Evolutionary conservation across 1,140 invertebrate species (phyloP), one percentile per base, ranked within the genome.

Genomic region (Drosophila busckii): DNA sequence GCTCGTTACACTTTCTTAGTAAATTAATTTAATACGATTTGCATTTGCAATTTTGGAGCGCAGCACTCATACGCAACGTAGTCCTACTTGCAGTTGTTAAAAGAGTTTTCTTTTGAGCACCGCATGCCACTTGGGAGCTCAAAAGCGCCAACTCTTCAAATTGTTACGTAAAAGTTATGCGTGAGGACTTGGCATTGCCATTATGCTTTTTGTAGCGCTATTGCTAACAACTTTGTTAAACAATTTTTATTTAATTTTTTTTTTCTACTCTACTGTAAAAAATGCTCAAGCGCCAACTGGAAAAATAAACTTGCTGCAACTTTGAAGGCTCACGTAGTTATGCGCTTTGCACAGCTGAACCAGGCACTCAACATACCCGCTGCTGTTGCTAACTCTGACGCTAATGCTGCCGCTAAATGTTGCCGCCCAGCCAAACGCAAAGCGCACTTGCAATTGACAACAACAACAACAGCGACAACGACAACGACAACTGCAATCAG

Each of bases 101-200:
- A 13, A 23, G 7, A 15, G 23, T 26, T n/a, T 12, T 28, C 34
- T 38, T n/a, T 29, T 17, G 32, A 16, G 32, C 37, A 49, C 37
- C 32, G 17, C 37, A 16, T 28, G 32, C 32, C 23, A 16, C 23
- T 29, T 42, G 22, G 31, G n/a, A 9, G n/a, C 13, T 7, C 19
- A 20, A 23, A 20, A 38, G 25, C 13, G 16, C 35, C 38, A 26
- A 34, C 55, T 22, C 23, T 60, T 53, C 10, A 31, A 45, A 64
- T 80, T 53, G 64, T 64, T 68, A 56, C 65, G 71, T 73, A 78
- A 78, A 78, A 78, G 73, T 78, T 78, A 71, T 78, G 68, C 73
- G 32, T 20, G 26, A 45, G 32, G 20, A 9, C 34, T 15, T 32
- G 9, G 9, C 23, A 1, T 15, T 9, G 2, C 26, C 37, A 7